These are phyloP conservation scores for Parnassius orleans DNA, from an alignment of 2,888 invertebrate genomes.

Conservation along the genomic window DNA sequence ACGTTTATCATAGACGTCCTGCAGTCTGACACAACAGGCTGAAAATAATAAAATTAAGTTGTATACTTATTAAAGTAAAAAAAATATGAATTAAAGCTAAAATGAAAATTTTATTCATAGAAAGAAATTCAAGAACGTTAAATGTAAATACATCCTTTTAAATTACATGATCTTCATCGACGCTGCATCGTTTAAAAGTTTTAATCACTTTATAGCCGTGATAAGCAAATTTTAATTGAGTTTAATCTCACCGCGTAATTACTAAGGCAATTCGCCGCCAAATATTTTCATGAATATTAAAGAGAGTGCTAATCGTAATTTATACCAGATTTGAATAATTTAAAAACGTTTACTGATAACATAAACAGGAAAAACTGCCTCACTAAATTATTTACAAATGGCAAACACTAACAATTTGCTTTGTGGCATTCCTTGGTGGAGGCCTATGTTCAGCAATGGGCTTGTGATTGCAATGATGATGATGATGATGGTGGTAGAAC, in stretches of 20 bases:
- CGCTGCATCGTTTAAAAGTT: constrained; percentile 28
- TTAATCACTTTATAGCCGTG: constrained; percentile 28
- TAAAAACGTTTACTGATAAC: background rate
- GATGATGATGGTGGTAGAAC: too few relatives aligned
- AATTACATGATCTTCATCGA: constrained; percentile 27
- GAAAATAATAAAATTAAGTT: too few relatives aligned
- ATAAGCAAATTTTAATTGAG: constrained; percentile 29
- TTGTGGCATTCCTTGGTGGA: too few relatives aligned
- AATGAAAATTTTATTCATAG: too few relatives aligned
- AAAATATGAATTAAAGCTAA: too few relatives aligned
- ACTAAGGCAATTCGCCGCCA: constrained; percentile 50
- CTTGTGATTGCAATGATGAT: too few relatives aligned
- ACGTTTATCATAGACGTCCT: too few relatives aligned
- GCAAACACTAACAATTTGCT: too few relatives aligned
- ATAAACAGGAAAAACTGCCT: background rate
- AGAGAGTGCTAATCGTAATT: constrained; percentile 25
- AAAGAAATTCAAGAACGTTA: constrained; percentile 20
- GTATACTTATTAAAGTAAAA: too few relatives aligned
- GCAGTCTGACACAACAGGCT: too few relatives aligned
- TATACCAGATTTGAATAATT: constrained; percentile 16
- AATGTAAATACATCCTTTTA: constrained; percentile 27
- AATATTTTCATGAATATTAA: constrained; percentile 28
- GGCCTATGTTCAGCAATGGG: too few relatives aligned
- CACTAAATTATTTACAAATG: too few relatives aligned
- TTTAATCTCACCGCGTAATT: constrained; percentile 80